Evolutionary conservation across 2,888 invertebrate species (phyloP), one percentile per base, ranked within the genome.

Genomic region (Morpho achilles): DNA sequence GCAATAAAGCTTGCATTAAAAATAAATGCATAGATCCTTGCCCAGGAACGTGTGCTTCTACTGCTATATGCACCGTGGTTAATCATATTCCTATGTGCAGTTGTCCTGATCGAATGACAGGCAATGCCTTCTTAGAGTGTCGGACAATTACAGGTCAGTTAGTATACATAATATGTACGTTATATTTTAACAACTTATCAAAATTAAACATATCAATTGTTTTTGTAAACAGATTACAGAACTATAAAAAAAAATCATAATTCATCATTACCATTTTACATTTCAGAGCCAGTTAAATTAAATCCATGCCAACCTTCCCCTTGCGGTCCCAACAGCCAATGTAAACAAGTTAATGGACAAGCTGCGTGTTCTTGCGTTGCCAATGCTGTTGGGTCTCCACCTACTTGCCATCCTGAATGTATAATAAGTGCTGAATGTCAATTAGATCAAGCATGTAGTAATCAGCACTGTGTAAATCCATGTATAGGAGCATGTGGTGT

Each of bases 1-100:
- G 93, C 53, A 88, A 93, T 72, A 92, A 91, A 74, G 94, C 96
- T 50, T 96, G 96, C 70, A 90, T 94, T 7, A 90, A 91, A 71
- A 94, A 94, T 73, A 95, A 96, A 81, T 97, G 96, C 73, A 79
- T 82, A 62, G 94, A 96, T 82, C 96, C 96, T 58, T 96, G 97
- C 71, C 93, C 94, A 6, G 95, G 94, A 62, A 95, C 95, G 41
- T 97, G 97, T 75, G 96, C 96, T 0, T 74, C 88, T 53, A 94
- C 94, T 71, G 96, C 96, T 2, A 75, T 92, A 52, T 97, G 96
- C 73, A 91, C 91, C 61, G 95, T 95, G 0, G 87, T 95, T 10
- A 92, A 93, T 69, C 93, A 93, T 69, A 89, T 92, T 61, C 92
- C 93, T 1, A 91, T 92, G 83, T 93, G 93, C 67, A 91, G 83